These are phyloP conservation scores for Rhynchonycteris naso DNA, from an alignment of 2,797 vertebrate genomes.

Conservation along the genomic window DNA sequence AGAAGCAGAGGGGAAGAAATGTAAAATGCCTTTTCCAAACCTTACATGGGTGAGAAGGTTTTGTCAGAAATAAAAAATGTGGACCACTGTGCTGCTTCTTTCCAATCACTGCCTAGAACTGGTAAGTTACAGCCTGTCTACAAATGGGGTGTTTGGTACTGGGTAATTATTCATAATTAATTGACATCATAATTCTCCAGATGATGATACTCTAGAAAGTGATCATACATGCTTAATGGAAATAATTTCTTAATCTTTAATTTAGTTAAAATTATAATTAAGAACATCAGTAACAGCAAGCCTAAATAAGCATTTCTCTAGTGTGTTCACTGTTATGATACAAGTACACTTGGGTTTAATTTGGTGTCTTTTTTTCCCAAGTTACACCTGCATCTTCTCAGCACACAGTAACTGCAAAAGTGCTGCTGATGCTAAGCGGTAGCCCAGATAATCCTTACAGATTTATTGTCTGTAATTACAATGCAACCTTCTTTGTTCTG, in stretches of 20 bases:
- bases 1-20: conserved; percentile 30
- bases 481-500: conserved; percentile 19
- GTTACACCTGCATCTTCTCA: conserved; percentile 48
- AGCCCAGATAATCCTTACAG: background rate
- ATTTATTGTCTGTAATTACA: conserved; percentile 4
- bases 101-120: background rate
- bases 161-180: conserved; percentile 64
- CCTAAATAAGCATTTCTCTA: conserved; percentile 58
- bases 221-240: conserved; percentile 57
- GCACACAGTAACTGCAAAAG: background rate
- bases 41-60: background rate
- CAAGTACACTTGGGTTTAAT: background rate
- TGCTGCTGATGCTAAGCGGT: background rate
- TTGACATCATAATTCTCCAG: conserved; percentile 39
- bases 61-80: conserved; percentile 35
- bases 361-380: conserved; percentile 4
- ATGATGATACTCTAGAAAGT: conserved; percentile 27
- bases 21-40: background rate
- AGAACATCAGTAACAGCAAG: background rate
- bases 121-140: conserved; percentile 58
- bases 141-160: conserved; percentile 56
- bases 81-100: conserved; percentile 26
- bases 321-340: conserved; percentile 28
- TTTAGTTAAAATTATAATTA: conserved; percentile 55
- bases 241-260: conserved; percentile 40